Percentiles rank a stretch among this genome's conserved stretches.
Evolutionary conservation across 2,797 vertebrate genomes (phyloP).

Genomic region (Macroramphosus scolopax): DNA sequence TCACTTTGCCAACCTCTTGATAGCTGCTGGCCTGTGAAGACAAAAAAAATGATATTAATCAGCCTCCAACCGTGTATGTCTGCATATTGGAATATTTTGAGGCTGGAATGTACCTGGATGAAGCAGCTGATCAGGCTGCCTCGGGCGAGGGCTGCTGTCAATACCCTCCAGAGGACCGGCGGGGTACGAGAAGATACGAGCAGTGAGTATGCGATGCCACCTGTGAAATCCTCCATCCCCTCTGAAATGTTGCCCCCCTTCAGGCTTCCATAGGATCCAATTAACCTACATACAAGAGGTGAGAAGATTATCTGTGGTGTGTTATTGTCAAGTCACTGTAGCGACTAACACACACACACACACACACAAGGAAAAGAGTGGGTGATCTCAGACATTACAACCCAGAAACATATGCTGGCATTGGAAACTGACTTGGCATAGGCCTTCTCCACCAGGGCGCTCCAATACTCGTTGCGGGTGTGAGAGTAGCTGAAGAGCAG

Average conservation of each 20-base stretch:
- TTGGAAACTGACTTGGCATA: constrained; percentile 82
- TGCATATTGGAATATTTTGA: background rate
- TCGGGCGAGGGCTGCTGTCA: constrained; percentile 69
- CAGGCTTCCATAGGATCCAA: constrained; percentile 78
- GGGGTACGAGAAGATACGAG: constrained; percentile 63
- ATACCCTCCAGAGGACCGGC: constrained; percentile 73
- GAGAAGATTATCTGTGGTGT: constrained; percentile 18
- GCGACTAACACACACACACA: constrained; percentile 1
- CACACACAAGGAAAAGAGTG: constrained; percentile 27
- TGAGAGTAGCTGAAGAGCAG: constrained; percentile 84
- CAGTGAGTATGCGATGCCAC: constrained; percentile 77
- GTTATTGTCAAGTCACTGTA: constrained; percentile 5
- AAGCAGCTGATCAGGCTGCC: constrained; percentile 81
- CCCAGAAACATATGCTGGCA: constrained; percentile 69
- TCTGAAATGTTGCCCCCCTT: constrained; percentile 83
- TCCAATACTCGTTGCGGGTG: constrained; percentile 81
- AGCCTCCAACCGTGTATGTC: background rate
- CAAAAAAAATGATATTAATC: constrained; percentile 3
- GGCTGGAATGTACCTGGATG: constrained; percentile 68
- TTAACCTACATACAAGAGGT: constrained; percentile 61
- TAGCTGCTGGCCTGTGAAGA: constrained; percentile 67
- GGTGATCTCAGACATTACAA: constrained; percentile 62
- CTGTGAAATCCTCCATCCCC: constrained; percentile 84
- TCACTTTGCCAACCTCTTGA: constrained; percentile 70
- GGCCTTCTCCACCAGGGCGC: constrained; percentile 84